A percentile compares a stretch with the other conserved stretches of the same genome.
Evolutionary conservation across 1,140 invertebrate genomes (phyloP).

Genomic region (Limonius californicus): DNA sequence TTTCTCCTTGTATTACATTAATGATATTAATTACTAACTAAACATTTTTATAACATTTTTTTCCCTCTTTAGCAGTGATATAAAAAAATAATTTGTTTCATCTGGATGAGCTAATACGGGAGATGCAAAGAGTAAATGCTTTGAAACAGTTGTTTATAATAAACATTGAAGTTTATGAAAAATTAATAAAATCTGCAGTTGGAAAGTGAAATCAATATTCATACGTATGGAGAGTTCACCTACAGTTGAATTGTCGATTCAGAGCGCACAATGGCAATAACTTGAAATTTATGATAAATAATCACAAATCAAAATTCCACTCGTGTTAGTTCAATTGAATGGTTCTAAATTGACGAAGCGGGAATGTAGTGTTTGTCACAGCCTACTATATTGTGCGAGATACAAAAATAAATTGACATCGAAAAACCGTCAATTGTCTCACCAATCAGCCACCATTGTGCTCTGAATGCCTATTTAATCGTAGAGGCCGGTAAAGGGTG

Average conservation of each 20-base stretch:
- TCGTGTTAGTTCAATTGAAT: constrained; percentile 40
- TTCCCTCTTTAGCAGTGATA: too few relatives aligned
- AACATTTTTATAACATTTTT: too few relatives aligned
- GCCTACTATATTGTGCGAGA: constrained; percentile 37
- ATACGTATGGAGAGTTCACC: neutral
- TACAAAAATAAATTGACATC: constrained; percentile 48
- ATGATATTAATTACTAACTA: too few relatives aligned
- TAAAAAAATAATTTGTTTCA: too few relatives aligned
- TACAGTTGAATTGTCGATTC: neutral
- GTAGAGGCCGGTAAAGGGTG: constrained; percentile 35
- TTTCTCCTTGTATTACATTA: too few relatives aligned
- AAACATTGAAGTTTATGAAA: neutral
- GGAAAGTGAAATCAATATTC: neutral
- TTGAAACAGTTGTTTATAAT: too few relatives aligned
- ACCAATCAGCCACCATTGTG: constrained; percentile 46
- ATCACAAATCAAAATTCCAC: constrained; percentile 43
- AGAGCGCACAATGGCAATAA: constrained; percentile 32
- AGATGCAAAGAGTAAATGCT: too few relatives aligned
- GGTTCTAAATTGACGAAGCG: constrained; percentile 42
- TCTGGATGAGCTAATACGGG: too few relatives aligned
- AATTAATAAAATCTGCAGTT: neutral
- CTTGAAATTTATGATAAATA: constrained; percentile 42
- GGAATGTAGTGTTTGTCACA: constrained; percentile 35
- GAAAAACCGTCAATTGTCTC: constrained; percentile 47
- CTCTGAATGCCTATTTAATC: constrained; percentile 43